These are phyloP conservation scores for Globia sparganii DNA, from an alignment of 2,888 invertebrate species.

Conservation along the genomic window DNA sequence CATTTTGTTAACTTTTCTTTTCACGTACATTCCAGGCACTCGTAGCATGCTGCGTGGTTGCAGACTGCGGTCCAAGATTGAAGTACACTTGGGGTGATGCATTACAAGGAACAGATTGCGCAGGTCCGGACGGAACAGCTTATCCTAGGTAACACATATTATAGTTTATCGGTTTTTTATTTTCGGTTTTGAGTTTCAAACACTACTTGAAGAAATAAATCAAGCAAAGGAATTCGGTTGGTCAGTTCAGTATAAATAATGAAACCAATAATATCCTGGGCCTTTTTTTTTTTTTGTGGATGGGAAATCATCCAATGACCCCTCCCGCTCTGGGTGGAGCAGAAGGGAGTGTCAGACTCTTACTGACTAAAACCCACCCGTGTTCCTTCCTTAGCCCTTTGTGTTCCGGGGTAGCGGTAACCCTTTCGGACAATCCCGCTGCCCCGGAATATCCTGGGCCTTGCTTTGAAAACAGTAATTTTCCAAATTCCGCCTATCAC, in stretches of 20 bases:
- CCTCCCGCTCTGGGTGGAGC: no score
- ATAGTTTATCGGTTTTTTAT: constrained; percentile 31
- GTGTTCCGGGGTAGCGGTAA: no score
- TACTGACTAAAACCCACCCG: no score
- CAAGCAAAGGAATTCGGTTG: background rate
- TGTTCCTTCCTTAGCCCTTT: no score
- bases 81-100: constrained; percentile 98
- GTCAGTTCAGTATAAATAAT: background rate
- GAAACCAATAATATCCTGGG: no score
- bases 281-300: no score
- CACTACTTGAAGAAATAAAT: background rate
- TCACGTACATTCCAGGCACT: constrained; percentile 78
- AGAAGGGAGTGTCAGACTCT: no score
- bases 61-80: constrained; percentile 91
- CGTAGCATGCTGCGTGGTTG: constrained; percentile 77
- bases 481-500: background rate
- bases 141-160: constrained; percentile 93
- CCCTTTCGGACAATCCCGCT: no score
- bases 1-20: constrained; percentile 50
- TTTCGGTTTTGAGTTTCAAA: constrained; percentile 23
- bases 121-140: constrained; percentile 95
- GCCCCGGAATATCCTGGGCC: no score
- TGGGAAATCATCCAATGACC: no score
- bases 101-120: constrained; percentile 94
- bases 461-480: background rate